Evolutionary conservation across 1,140 invertebrate genomes (phyloP).

Genomic region (Megathymus violae): DNA sequence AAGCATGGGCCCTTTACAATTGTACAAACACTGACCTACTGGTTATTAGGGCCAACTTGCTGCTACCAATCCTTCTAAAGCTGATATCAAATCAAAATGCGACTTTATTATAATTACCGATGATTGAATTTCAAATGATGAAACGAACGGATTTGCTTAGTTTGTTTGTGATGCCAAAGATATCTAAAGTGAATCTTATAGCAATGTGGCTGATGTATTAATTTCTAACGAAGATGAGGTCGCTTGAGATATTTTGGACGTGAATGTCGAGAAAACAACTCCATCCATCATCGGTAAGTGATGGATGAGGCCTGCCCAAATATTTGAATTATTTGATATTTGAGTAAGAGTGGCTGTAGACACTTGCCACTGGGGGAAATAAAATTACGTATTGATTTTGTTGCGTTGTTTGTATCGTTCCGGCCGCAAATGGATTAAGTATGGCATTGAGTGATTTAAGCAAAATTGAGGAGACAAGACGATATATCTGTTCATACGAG

Average conservation of each 20-base stretch:
- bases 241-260: constrained; percentile 23
- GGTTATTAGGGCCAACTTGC: constrained; percentile 64
- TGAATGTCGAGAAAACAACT: constrained; percentile 52
- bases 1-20: constrained; percentile 69
- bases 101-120: constrained; percentile 33
- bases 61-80: constrained; percentile 38
- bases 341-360: constrained; percentile 56
- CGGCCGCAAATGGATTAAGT: constrained; percentile 26
- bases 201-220: not conserved
- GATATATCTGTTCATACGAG: not conserved
- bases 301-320: constrained; percentile 77
- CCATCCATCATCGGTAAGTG: constrained; percentile 78
- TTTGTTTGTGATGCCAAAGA: constrained; percentile 8
- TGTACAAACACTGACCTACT: constrained; percentile 72
- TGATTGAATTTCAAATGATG: constrained; percentile 28
- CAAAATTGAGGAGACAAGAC: constrained; percentile 4
- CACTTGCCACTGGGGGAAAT: constrained; percentile 64
- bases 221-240: constrained; percentile 9
- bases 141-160: constrained; percentile 20
- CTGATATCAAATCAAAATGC: constrained; percentile 30
- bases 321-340: constrained; percentile 81
- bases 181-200: constrained; percentile 6
- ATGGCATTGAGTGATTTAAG: constrained; percentile 16
- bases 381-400: constrained; percentile 51
- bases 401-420: constrained; percentile 28